Evolutionary conservation across 1,140 invertebrate species (phyloP).

Genomic region (Oncopeltus fasciatus): DNA sequence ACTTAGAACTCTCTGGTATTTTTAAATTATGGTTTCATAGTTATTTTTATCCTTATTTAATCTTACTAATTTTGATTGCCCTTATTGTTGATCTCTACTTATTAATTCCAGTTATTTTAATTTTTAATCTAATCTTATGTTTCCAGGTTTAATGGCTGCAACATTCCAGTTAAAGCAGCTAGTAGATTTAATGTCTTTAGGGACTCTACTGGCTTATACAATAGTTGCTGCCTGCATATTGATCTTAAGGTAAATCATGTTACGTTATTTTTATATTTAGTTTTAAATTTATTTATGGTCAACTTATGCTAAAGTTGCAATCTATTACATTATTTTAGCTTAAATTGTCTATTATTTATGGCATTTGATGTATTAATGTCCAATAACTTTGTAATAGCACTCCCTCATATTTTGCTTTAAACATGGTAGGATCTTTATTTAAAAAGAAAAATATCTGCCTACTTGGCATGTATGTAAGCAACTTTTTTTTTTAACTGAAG

Average conservation of each 20-base stretch:
- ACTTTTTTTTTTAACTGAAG: no score
- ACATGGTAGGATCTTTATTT: no score
- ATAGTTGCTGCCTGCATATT: conserved; percentile 78
- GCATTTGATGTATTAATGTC: background rate
- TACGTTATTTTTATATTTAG: background rate
- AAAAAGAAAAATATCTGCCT: no score
- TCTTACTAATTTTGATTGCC: no score
- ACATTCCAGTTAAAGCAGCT: conserved; percentile 77
- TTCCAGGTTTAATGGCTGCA: conserved; percentile 61
- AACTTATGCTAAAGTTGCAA: background rate
- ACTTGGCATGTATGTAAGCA: no score
- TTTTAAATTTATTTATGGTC: background rate
- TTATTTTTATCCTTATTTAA: background rate
- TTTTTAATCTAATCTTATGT: background rate
- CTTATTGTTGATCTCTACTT: no score
- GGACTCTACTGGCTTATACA: conserved; percentile 79
- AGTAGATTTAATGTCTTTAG: conserved; percentile 88
- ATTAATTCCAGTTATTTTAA: no score
- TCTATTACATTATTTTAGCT: background rate
- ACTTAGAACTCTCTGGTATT: no score
- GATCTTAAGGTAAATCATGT: conserved; percentile 49
- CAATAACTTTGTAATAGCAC: no score
- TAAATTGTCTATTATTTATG: background rate
- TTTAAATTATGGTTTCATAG: no score
- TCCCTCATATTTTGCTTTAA: no score